Percentiles rank a stretch among this genome's conserved stretches.
phyloP scores from a whole-genome alignment of 2,113 vertebrate genomes.

The Oreamnos americanus region DNA sequence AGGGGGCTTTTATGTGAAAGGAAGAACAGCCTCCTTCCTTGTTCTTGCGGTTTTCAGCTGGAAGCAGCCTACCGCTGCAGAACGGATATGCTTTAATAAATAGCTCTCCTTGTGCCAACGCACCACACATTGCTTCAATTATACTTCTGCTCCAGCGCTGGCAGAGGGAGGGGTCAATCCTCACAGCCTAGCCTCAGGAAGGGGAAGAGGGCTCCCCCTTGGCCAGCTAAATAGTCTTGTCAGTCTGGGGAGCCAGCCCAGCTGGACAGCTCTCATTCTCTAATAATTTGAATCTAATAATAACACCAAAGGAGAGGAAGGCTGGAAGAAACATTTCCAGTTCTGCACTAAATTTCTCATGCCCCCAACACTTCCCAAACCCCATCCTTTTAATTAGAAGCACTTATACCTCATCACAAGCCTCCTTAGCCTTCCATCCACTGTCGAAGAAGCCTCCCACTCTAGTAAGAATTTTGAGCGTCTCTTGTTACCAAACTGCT shows the following conservation, averaged over 20 bases:
- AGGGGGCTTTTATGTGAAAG: background rate
- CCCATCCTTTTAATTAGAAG: background rate
- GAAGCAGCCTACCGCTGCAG: background rate
- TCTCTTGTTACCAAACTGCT: background rate
- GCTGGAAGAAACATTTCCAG: background rate
- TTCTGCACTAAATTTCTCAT: background rate
- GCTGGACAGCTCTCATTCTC: background rate
- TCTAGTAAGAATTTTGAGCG: too few species aligned
- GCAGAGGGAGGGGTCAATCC: background rate
- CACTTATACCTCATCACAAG: background rate
- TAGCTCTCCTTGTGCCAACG: background rate
- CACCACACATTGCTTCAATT: slow-evolving; percentile 5
- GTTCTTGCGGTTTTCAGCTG: background rate
- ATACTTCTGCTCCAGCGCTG: background rate
- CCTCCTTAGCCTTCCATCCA: background rate
- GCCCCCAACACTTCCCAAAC: background rate
- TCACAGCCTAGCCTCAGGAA: background rate
- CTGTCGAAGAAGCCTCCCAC: background rate
- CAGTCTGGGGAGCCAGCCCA: background rate
- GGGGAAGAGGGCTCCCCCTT: background rate
- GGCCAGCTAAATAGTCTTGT: background rate
- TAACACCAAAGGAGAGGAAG: slow-evolving; percentile 22
- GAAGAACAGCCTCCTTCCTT: background rate
- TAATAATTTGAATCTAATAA: slow-evolving; percentile 14
- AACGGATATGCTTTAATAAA: background rate